Conservation (phyloP, 2,113 vertebrate species). For the Phylloscopus trochilus region DNA sequence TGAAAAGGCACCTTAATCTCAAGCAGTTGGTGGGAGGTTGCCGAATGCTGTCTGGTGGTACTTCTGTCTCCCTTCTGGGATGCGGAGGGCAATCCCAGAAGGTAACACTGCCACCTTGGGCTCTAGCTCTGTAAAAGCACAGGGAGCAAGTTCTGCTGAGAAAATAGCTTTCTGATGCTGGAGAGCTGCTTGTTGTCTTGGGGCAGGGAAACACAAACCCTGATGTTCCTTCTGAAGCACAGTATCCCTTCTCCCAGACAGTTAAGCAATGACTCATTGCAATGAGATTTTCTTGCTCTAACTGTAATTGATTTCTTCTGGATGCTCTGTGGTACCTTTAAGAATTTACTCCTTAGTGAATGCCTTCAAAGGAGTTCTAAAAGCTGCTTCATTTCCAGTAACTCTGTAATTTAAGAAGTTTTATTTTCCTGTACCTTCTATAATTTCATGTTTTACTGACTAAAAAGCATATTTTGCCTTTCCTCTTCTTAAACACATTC, state of each 20-base stretch:
- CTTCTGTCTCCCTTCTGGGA: neutral
- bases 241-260: neutral
- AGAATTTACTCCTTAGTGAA: neutral
- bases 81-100: neutral
- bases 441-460: neutral
- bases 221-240: neutral
- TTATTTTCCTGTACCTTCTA: neutral
- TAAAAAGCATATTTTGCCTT: neutral
- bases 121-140: constrained; percentile 11
- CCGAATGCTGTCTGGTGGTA: fast-evolving
- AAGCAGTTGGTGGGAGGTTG: neutral
- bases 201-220: neutral
- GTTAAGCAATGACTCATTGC: neutral
- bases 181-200: neutral
- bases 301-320: neutral
- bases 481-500: neutral
- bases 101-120: constrained; percentile 53
- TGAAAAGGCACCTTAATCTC: neutral
- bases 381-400: neutral
- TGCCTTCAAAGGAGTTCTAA: neutral
- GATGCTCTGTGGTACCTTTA: neutral
- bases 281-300: neutral
- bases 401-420: neutral
- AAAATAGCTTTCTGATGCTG: neutral
- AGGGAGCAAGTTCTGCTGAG: neutral